Evolutionary conservation across 2,888 invertebrate genomes (phyloP).

Genomic region (Junonia oenone): DNA sequence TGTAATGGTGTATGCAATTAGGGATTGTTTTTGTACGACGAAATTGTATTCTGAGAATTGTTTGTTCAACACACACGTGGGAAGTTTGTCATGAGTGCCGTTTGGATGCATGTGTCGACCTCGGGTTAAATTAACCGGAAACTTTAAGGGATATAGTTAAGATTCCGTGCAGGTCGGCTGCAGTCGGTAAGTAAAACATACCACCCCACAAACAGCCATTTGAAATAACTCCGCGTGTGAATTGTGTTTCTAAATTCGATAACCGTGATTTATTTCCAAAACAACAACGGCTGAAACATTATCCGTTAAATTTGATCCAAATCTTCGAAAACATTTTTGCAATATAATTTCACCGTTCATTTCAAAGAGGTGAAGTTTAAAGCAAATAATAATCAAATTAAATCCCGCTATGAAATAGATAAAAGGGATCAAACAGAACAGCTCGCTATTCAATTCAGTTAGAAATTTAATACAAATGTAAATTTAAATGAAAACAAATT

Average conservation of each 20-base stretch:
- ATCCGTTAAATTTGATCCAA: background rate
- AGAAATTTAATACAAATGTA: conserved; percentile 10
- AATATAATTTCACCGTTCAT: background rate
- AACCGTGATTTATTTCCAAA: conserved; percentile 2
- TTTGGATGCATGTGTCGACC: conserved; percentile 64
- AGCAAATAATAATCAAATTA: background rate
- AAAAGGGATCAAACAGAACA: background rate
- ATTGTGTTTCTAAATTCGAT: conserved; percentile 14
- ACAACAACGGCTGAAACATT: background rate
- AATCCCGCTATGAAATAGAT: background rate
- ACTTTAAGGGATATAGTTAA: conserved; percentile 67
- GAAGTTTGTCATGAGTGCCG: conserved; percentile 50
- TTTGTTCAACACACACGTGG: conserved; percentile 66
- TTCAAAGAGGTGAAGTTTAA: background rate
- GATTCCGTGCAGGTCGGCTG: conserved; percentile 62
- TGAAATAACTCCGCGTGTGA: conserved; percentile 10
- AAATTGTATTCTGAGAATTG: conserved; percentile 71
- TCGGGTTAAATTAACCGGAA: conserved; percentile 75
- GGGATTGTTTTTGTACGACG: conserved; percentile 58
- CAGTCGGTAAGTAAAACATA: conserved; percentile 36
- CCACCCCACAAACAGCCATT: conserved; percentile 12
- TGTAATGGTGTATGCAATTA: conserved; percentile 54
- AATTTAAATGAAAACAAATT: conserved; percentile 22
- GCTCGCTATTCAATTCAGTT: background rate
- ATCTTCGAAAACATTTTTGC: no score